These are phyloP conservation scores for Callosobruchus maculatus DNA, from an alignment of 2,888 invertebrate species.

Conservation along the genomic window DNA sequence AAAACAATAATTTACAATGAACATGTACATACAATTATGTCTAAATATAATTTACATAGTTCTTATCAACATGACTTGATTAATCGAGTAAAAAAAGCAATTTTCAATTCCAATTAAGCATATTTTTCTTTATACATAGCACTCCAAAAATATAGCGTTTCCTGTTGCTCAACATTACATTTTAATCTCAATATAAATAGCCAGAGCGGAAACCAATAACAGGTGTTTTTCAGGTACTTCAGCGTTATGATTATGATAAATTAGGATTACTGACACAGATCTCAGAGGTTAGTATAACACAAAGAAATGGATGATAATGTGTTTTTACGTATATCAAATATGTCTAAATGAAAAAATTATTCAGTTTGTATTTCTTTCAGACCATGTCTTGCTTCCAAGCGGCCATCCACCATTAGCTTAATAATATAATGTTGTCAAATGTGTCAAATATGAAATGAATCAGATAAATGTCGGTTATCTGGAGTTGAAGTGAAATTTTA, in stretches of 20 bases:
- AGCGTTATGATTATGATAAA: background rate
- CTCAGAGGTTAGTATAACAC: no score
- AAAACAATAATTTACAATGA: constrained; percentile 27
- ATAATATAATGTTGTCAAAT: no score
- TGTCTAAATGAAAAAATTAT: no score
- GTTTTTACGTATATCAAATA: no score
- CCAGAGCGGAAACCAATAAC: background rate
- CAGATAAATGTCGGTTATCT: no score
- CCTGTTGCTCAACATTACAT: background rate
- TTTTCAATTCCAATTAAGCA: constrained; percentile 52
- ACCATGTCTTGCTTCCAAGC: no score
- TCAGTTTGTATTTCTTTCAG: no score
- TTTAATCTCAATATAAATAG: background rate
- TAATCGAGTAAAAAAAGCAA: constrained; percentile 48
- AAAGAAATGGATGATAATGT: no score
- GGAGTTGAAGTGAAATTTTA: no score
- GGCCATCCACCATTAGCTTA: no score
- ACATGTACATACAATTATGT: constrained; percentile 1
- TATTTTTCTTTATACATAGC: constrained; percentile 38
- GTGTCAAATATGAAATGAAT: no score
- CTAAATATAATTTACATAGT: constrained; percentile 30
- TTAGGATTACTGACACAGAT: background rate
- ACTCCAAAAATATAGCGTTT: constrained; percentile 23
- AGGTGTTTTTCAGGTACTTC: background rate
- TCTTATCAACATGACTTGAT: constrained; percentile 38